phyloP scores from a whole-genome alignment of 2,888 invertebrate genomes.

The Andricus curvator region DNA sequence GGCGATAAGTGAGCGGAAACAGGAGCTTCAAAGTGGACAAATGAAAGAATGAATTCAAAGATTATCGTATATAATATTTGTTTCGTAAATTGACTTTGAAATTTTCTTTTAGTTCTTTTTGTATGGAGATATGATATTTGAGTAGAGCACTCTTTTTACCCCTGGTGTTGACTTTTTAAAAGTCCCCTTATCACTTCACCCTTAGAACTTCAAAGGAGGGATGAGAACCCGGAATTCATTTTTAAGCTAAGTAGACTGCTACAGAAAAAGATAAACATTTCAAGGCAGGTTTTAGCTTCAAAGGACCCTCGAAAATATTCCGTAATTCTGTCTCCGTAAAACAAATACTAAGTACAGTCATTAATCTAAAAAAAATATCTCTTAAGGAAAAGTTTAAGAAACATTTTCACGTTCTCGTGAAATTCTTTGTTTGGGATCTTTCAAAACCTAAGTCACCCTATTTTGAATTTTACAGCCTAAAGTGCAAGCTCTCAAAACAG shows the following conservation, averaged over 20 bases:
- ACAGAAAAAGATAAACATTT: slow-evolving; percentile 16
- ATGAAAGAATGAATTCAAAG: too few relatives aligned
- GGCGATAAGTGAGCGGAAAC: too few relatives aligned
- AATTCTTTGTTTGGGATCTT: too few relatives aligned
- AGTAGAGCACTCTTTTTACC: slow-evolving; percentile 1
- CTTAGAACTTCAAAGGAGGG: slow-evolving; percentile 25
- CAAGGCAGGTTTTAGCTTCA: slow-evolving; percentile 13
- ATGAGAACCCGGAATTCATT: slow-evolving; percentile 10
- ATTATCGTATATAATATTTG: not conserved
- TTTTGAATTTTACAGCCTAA: too few relatives aligned
- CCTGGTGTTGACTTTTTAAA: slow-evolving; percentile 28
- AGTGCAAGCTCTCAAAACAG: too few relatives aligned
- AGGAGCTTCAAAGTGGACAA: too few relatives aligned
- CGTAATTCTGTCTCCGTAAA: not conserved
- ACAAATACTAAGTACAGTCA: not conserved
- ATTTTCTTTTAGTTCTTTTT: slow-evolving; percentile 2
- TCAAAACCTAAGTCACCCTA: too few relatives aligned
- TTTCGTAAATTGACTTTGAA: slow-evolving; percentile 11
- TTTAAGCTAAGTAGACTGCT: slow-evolving; percentile 29
- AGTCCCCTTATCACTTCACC: slow-evolving; percentile 9
- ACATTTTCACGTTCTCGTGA: not conserved
- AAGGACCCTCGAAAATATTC: slow-evolving; percentile 18
- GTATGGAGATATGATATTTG: not conserved
- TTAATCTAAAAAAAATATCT: not conserved
- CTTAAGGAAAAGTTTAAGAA: not conserved